Conservation (phyloP, 2,797 vertebrate genomes). For the Sarcoramphus papa region DNA sequence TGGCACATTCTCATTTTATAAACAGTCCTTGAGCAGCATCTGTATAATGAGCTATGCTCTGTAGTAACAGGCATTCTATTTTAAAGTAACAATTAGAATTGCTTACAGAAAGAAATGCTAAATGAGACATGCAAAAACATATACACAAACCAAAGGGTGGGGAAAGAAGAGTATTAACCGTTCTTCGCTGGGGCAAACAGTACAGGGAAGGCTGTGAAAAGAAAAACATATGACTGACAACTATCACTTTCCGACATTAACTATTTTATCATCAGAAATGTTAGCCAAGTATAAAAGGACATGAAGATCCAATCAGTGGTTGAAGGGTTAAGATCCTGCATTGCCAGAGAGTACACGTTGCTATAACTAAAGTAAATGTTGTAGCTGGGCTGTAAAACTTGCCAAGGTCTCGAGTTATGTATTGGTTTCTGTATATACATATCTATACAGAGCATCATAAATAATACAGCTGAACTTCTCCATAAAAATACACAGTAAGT, state of each 20-base stretch:
- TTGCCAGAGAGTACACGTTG: neutral
- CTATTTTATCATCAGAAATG: neutral
- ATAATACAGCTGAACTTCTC: neutral
- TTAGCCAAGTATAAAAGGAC: neutral
- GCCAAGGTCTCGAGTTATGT: neutral
- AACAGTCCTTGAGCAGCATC: neutral
- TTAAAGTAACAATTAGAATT: constrained; percentile 18
- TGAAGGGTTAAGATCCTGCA: neutral
- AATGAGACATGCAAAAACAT: neutral
- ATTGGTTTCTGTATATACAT: neutral
- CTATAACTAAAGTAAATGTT: neutral
- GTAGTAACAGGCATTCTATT: neutral
- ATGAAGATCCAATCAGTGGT: neutral
- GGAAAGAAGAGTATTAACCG: neutral
- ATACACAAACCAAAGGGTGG: neutral
- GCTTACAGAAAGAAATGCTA: constrained; percentile 20
- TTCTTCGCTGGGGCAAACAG: neutral
- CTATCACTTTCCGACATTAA: neutral
- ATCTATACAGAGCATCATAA: neutral
- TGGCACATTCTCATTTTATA: neutral
- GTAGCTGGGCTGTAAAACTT: neutral
- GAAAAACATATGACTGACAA: neutral
- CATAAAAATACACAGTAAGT: neutral
- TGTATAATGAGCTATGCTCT: neutral
- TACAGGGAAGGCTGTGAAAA: neutral